These are phyloP conservation scores for Drosophila pegasa DNA, from an alignment of 2,888 invertebrate genomes.

Conservation along the genomic window DNA sequence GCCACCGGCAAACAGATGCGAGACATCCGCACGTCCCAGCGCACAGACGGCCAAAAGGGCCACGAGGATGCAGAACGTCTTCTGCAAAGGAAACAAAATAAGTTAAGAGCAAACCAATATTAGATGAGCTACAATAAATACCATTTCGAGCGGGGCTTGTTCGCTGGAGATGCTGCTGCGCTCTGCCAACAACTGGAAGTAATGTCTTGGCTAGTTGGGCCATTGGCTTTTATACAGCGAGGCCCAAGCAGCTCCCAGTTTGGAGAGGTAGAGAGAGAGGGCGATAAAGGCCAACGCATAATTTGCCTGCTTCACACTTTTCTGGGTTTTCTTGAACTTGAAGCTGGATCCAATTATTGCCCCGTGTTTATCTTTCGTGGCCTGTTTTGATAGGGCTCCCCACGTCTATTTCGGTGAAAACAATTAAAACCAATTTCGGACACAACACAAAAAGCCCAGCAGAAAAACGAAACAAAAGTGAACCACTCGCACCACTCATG, in stretches of 20 bases:
- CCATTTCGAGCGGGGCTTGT: slow-evolving; percentile 44
- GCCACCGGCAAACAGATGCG: slow-evolving; percentile 59
- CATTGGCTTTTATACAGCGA: slow-evolving; percentile 62
- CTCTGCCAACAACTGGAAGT: slow-evolving; percentile 55
- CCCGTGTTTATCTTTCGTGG: neutral
- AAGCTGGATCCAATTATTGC: slow-evolving; percentile 60
- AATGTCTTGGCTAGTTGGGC: slow-evolving; percentile 50
- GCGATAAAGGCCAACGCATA: slow-evolving; percentile 57
- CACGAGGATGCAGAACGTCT: slow-evolving; percentile 51
- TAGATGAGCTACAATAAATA: slow-evolving; percentile 12
- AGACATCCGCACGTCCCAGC: slow-evolving; percentile 60
- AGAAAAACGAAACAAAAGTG: neutral
- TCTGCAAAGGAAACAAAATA: slow-evolving; percentile 36
- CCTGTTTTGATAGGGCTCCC: slow-evolving; percentile 8
- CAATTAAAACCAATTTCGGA: slow-evolving; percentile 56
- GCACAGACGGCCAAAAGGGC: slow-evolving; percentile 48
- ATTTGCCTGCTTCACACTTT: slow-evolving; percentile 73
- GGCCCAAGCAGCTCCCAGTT: slow-evolving; percentile 28
- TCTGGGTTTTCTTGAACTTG: slow-evolving; percentile 74
- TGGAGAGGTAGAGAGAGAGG: neutral
- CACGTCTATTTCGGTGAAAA: slow-evolving; percentile 28
- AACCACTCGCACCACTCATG: slow-evolving; percentile 45
- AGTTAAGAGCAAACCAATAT: neutral
- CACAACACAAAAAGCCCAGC: slow-evolving; percentile 12
- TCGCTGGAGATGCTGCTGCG: slow-evolving; percentile 46